Conservation (phyloP, 30 jellyfish, hydroid and myxozoan species). For the Pseudorhiza aurosa region DNA sequence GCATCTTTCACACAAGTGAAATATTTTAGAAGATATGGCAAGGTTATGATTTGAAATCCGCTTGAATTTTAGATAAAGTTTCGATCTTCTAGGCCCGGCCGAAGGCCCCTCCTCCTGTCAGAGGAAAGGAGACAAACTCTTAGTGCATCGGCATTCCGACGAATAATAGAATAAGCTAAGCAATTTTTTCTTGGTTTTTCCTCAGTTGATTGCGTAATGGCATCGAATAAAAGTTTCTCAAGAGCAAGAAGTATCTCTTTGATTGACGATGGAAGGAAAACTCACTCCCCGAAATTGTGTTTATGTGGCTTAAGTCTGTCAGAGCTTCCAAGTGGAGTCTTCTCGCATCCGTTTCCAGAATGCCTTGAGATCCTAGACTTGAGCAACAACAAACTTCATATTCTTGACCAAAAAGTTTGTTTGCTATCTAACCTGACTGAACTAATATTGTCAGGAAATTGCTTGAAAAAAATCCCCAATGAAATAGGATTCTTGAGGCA, state of each 20-base stretch:
- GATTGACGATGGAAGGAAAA: constrained; percentile 37
- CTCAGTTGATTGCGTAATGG: neutral
- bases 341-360: constrained; percentile 20
- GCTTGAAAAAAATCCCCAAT: constrained; percentile 15
- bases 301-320: constrained; percentile 33
- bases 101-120: too few relatives aligned
- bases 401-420: constrained; percentile 8
- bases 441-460: constrained; percentile 43
- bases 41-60: too few relatives aligned
- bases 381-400: constrained; percentile 36
- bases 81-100: too few relatives aligned
- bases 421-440: constrained; percentile 2
- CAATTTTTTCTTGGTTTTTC: neutral
- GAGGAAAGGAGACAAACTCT: too few relatives aligned
- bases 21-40: too few relatives aligned
- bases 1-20: too few relatives aligned
- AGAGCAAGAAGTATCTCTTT: constrained; percentile 23
- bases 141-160: too few relatives aligned
- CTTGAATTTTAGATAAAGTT: too few relatives aligned
- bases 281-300: constrained; percentile 17
- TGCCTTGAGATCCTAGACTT: constrained; percentile 43
- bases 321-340: constrained; percentile 22
- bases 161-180: too few relatives aligned
- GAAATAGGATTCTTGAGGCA: constrained; percentile 21
- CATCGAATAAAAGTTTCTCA: neutral